These are phyloP conservation scores for Gila orcuttii DNA, from an alignment of 2,113 vertebrate genomes.

Conservation along the genomic window DNA sequence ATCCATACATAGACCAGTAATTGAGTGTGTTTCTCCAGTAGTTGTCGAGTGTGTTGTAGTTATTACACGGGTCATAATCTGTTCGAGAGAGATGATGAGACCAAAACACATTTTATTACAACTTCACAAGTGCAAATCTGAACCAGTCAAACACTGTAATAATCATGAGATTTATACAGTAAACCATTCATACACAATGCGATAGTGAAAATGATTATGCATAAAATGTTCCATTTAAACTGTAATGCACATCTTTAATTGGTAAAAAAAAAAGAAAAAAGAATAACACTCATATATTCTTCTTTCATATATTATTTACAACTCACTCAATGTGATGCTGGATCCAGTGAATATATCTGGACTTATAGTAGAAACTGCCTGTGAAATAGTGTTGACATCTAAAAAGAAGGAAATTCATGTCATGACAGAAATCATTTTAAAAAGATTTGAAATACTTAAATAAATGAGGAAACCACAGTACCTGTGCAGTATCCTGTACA, in stretches of 20 bases:
- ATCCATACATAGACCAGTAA: neutral
- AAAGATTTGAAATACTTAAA: neutral
- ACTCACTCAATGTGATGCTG: too few relatives aligned
- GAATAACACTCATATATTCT: too few relatives aligned
- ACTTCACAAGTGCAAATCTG: neutral
- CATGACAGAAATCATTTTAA: neutral
- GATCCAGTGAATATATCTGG: too few relatives aligned
- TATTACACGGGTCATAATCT: slow-evolving; percentile 17
- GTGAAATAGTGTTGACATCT: too few relatives aligned
- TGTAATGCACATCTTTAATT: too few relatives aligned
- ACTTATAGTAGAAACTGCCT: too few relatives aligned
- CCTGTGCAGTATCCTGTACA: slow-evolving; percentile 48
- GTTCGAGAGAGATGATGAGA: neutral
- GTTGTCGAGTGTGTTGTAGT: neutral
- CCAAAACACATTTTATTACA: neutral
- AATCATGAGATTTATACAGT: neutral
- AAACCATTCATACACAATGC: neutral
- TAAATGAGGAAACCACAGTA: neutral
- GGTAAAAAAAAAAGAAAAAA: too few relatives aligned
- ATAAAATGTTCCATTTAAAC: too few relatives aligned
- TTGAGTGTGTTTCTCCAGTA: slow-evolving; percentile 6
- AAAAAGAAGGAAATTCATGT: too few relatives aligned
- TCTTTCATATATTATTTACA: too few relatives aligned
- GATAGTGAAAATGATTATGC: neutral
- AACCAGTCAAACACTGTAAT: neutral